Evolutionary conservation across 2,888 invertebrate genomes (phyloP), one percentile per base, ranked within the genome.

Genomic region (Xestia xanthographa): DNA sequence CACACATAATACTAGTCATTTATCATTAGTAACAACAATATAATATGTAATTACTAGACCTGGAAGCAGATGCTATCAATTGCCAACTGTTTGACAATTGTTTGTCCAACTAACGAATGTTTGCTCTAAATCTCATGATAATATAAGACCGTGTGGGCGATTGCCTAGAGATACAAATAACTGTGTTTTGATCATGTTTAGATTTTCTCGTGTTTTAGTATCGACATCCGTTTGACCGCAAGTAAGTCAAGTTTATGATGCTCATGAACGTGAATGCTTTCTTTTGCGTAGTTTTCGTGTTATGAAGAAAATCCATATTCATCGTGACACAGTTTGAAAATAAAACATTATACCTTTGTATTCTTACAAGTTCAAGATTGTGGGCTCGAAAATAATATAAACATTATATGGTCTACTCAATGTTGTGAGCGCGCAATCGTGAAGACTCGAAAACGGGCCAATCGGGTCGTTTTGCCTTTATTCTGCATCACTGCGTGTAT

Each of bases 1-100:
- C 84, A 90, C 77, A 82, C 83, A 86, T 90, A 81, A 83, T 80
- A 79, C 66, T 63, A 41, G 48, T 73, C 81, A 81, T 87, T 88
- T 87, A 82, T 88, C 84, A 86, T 80, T 76, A 82, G 72, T 72
- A 60, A 65, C 62, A 77, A 86, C 85, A 87, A 80, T 77, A 85
- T 63, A 73, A 74, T 75, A 62, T 77, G 88, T 88, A 86, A 88
- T 86, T 88, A 86, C 66, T 66, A 41, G 3, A 77, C 86, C 66
- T 82, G 65, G 69, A 79, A 75, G 45, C 67, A 11, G 88, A 87
- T 87, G 34, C 14, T 80, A 86, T 85, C 81, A 58, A 71, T 62
- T 62, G 12, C 62, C 62, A 77, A 80, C 66, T 62, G 66, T 78
- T 79, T 66, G 80, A 77, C 87, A 75, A 70, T 69, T 74, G 73